Evolutionary conservation across 2,113 vertebrate genomes (phyloP), one percentile per base, ranked within the genome.

Genomic region (Morphnarchus princeps): DNA sequence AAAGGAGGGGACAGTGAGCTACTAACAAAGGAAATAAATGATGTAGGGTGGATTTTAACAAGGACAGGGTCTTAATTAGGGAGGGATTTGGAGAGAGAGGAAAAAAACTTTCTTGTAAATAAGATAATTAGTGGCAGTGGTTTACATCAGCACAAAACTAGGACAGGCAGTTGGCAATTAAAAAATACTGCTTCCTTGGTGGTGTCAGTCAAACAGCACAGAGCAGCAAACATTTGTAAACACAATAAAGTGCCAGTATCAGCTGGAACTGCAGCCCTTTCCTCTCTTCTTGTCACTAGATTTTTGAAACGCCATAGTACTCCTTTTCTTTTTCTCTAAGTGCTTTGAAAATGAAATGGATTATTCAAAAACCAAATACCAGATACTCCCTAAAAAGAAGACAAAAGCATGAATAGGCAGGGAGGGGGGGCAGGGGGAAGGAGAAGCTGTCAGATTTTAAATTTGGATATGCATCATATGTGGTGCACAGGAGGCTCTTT

Each of bases 91-190:
- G 61, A 89, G 38, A 88, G 69, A 59, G 52, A 67, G 12, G 31
- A 38, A 58, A 8, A 59, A 32, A 49, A 91, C 36, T 31, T 38
- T 47, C 61, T 69, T 94, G 70, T 82, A 89, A 85, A 85, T 82
- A 80, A 87, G 65, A 72, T 92, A 96, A 95, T 95, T 94, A 95
- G 63, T 43, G 26, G 28, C 47, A 80, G 67, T 87, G 67, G 57
- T 83, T 87, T 95, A 78, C 45, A 92, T 73, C 93, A 95, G 66
- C 92, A 88, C 28, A 80, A 82, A 94, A 86, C 70, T 93, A 90
- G 85, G 88, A 93, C 43, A 81, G 79, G 47, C 52, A 57, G 69
- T 31, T 93, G 45, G 54, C 87, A 94, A 92, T 92, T 94, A 89
- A 82, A 93, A 93, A 84, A 78, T 65, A 34, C 50, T 83, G 15